Base-by-base conservation (phyloP, 2,888 invertebrate genomes). In the Escarpia spicata region DNA sequence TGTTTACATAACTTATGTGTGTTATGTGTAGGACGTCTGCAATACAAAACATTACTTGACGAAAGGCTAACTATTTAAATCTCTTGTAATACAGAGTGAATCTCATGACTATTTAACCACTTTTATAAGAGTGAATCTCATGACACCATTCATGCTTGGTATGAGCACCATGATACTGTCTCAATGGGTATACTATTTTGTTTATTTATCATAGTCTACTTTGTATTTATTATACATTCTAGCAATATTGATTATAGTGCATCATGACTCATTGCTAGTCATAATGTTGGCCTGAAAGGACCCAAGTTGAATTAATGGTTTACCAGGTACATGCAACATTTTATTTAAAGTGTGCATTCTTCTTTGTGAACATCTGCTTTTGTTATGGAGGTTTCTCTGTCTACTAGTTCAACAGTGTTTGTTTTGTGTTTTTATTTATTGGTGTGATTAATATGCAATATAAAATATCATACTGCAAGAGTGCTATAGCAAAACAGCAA, bases 341-440 rank as follows among this genome's bases (percentile, higher is more conserved):
- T 75, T 75, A 75, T 75, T 75, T 75, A 19, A 75, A 4, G 19
- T 75, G 75, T 75, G 19, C 3, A 75, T 75, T 75, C 75, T 19
- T 15, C 75, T 75, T 75, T 75, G 75, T 19, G 75, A 26, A 75
- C 75, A 75, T n/a, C 37, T 75, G 19, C 26, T 26, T 75, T 26
- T 75, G 75, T 75, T 75, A 75, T 75, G 75, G 75, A 75, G 75
- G 0, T 75, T 26, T 75, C 75, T 75, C 75, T 26, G 75, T 75
- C n/a, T 26, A 26, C 19, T 75, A 75, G 75, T 75, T 15, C 26
- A 75, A 26, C 75, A 75, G 75, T 15, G 75, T 75, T 75, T 75
- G 75, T 75, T 75, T 75, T 75, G 75, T 75, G 75, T 75, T 75
- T 75, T 75, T 75, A 75, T 75, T 75, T 75, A 75, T 75, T 75